Evolutionary conservation across 2,797 vertebrate species (phyloP).

Genomic region (Catostomus latipinnis): DNA sequence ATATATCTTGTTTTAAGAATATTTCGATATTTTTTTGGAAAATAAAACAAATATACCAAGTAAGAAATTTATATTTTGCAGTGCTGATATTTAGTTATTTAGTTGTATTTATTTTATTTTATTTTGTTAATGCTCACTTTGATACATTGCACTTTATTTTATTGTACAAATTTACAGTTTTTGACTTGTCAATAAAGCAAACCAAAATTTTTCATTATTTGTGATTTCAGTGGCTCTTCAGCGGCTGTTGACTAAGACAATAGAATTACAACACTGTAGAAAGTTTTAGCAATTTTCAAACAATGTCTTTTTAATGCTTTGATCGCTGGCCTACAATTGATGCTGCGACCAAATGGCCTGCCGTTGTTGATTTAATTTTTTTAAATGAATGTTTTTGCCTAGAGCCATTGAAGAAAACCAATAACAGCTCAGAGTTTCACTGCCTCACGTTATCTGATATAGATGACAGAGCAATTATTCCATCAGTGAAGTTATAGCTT

Average conservation of each 20-base stretch:
- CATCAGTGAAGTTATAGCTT: conserved; percentile 15
- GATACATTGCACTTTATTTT: too few relatives aligned
- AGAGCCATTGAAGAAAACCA: conserved; percentile 28
- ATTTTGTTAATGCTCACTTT: too few relatives aligned
- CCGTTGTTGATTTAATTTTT: conserved; percentile 11
- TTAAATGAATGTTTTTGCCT: conserved; percentile 14
- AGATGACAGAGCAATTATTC: conserved; percentile 31
- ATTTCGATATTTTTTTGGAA: too few relatives aligned
- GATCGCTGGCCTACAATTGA: neutral
- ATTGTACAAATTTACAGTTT: too few relatives aligned
- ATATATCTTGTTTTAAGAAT: too few relatives aligned
- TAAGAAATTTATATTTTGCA: too few relatives aligned
- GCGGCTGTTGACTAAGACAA: neutral
- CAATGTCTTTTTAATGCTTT: neutral
- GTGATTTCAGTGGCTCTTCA: too few relatives aligned
- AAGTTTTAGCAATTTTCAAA: neutral
- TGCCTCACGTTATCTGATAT: conserved; percentile 24
- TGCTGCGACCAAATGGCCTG: conserved; percentile 14
- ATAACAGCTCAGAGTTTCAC: conserved; percentile 28
- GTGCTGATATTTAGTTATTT: too few relatives aligned
- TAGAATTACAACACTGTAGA: neutral
- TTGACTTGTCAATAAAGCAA: neutral
- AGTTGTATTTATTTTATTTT: too few relatives aligned
- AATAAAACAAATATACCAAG: too few relatives aligned
- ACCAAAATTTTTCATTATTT: too few relatives aligned